Conservation (phyloP, 2,113 vertebrate genomes). For the Bujurquina vittata region DNA sequence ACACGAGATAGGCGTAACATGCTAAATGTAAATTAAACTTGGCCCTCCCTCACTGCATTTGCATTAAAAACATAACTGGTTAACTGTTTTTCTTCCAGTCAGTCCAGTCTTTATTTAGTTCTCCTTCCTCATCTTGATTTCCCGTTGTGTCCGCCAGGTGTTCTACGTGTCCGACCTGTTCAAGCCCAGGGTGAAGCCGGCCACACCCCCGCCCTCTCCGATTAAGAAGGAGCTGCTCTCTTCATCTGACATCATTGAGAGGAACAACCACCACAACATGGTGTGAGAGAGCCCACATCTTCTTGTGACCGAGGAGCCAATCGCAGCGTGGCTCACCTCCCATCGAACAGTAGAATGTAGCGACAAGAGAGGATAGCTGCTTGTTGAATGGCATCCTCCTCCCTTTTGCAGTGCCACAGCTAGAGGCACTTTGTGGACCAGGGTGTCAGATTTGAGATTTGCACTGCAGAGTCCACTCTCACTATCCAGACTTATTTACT, state of each 20-base stretch:
- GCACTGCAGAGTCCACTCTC: conserved; percentile 78
- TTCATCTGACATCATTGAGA: conserved; percentile 93
- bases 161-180: conserved; percentile 98
- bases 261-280: conserved; percentile 98
- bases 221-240: conserved; percentile 95
- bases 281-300: conserved; percentile 71
- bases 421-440: conserved; percentile 23
- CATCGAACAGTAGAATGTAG: conserved; percentile 99
- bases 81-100: neutral
- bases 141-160: conserved; percentile 79
- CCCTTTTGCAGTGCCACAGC: conserved; percentile 20
- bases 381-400: conserved; percentile 59
- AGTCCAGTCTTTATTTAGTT: neutral
- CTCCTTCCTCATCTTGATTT: conserved; percentile 2
- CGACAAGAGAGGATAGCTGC: conserved; percentile 82
- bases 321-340: conserved; percentile 89
- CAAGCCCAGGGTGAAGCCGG: conserved; percentile 85
- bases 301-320: conserved; percentile 85
- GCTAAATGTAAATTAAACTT: neutral
- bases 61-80: neutral
- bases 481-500: conserved; percentile 71
- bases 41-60: neutral
- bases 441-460: conserved; percentile 67
- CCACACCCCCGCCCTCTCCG: conserved; percentile 84
- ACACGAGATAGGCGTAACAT: neutral